Evolutionary conservation across 30 jellyfish, hydroid and myxozoan species (phyloP).

Genomic region (Phacellophora camtschatica): DNA sequence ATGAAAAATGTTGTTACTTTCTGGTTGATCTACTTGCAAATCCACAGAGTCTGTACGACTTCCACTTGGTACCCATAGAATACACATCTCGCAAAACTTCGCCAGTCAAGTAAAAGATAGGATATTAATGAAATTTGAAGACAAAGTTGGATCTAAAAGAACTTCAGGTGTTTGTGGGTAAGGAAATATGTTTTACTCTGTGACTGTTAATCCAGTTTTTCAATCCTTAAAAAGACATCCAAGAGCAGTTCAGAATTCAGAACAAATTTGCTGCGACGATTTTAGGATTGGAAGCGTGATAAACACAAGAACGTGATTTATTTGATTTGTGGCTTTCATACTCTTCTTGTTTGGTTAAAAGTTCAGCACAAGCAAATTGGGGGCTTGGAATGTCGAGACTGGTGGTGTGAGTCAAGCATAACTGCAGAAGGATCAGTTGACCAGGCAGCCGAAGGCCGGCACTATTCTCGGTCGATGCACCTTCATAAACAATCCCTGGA

Average conservation of each 20-base stretch:
- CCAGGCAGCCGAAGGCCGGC: constrained; percentile 67
- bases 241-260: constrained; percentile 6
- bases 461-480: constrained; percentile 48
- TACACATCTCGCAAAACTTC: too few species aligned
- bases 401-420: constrained; percentile 39
- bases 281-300: constrained; percentile 13
- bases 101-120: too few species aligned
- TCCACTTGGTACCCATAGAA: too few species aligned
- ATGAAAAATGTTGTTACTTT: too few species aligned
- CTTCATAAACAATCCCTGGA: constrained; percentile 54
- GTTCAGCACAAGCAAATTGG: constrained; percentile 41
- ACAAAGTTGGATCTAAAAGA: too few species aligned
- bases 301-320: constrained; percentile 43
- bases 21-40: too few species aligned
- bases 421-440: constrained; percentile 64
- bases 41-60: too few species aligned
- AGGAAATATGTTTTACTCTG: too few species aligned
- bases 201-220: too few species aligned
- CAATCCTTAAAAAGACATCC: too few species aligned
- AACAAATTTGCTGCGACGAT: neutral
- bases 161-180: too few species aligned
- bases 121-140: too few species aligned
- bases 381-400: constrained; percentile 30
- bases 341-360: constrained; percentile 51
- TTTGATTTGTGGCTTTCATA: constrained; percentile 53